Base-by-base conservation (phyloP, 1,140 invertebrate species). In the Drosophila pachea region DNA sequence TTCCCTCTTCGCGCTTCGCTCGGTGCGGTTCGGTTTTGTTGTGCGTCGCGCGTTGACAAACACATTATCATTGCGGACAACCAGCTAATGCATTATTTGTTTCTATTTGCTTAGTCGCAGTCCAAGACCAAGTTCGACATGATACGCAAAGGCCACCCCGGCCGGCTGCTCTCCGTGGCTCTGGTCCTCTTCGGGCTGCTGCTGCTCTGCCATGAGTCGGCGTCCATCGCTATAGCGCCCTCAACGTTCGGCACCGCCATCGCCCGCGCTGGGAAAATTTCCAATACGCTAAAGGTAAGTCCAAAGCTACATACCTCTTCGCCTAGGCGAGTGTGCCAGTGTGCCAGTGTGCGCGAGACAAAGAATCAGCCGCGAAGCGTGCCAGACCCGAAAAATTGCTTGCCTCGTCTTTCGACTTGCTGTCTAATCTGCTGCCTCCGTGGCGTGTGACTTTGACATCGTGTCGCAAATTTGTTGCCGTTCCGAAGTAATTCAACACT, bases 191-290 rank as follows among this genome's bases (percentile, higher is more conserved):
- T 68, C 43, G 56, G 56, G 7, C 2, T 81, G 8, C 22, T 84
- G n/a, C 29, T 86, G 12, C 33, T 74, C 47, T 78, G 76, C 56
- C 62, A 74, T 52, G 59, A 74, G 42, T 38, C 68, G 56, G 43
- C 61, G 8, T 67, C 86, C 14, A 84, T 90, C 49, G 90, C 91
- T 8, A 89, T 92, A 43, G 91, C 91, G 31, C 92, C 92, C 4
- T 91, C 91, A 0, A 91, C 92, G 5, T 89, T 92, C 38, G 91
- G 92, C 7, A 91, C 91, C 43, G 91, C 91, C 7, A 91, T 92
- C 16, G 91, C 90, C 16, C 91, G 92, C 65, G 91, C 91, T 9
- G 92, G 91, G 4, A 91, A 89, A 64, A 89, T 91, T 54, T 90
- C 92, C 68, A 92, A 92, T 76, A 90, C 90, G 49, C 90, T 92